A percentile compares a stretch with the other conserved stretches of the same genome.
phyloP scores from a whole-genome alignment of 2,797 vertebrate species.

The Thripadectes ignobilis region DNA sequence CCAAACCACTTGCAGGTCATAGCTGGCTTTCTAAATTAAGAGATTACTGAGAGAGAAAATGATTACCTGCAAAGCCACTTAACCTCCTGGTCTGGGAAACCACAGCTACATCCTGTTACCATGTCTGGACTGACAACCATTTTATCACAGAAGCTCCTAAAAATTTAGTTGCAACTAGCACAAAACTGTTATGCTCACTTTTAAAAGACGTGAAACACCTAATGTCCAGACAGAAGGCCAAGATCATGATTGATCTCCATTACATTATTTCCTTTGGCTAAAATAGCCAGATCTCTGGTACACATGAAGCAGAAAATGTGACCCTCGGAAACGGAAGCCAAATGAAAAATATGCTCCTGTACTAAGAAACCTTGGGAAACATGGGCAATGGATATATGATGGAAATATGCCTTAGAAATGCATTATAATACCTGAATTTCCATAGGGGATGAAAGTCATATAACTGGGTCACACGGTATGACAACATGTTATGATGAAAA shows the following conservation, averaged over 20 bases:
- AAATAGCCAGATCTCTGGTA: conserved; percentile 59
- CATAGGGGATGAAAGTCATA: conserved; percentile 12
- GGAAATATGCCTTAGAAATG: conserved; percentile 6
- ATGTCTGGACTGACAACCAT: not conserved
- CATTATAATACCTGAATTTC: conserved; percentile 31
- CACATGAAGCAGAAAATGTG: conserved; percentile 46
- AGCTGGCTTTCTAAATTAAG: not conserved
- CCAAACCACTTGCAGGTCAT: not conserved
- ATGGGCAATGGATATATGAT: not conserved
- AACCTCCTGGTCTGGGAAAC: not conserved
- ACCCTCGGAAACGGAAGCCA: conserved; percentile 47
- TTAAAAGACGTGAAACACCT: not conserved
- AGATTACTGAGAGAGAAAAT: not conserved
- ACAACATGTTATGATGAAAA: conserved; percentile 54
- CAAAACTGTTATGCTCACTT: not conserved
- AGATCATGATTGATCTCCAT: not conserved
- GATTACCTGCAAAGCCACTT: not conserved
- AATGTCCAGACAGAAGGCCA: not conserved
- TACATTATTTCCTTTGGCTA: not conserved
- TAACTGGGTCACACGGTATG: conserved; percentile 9
- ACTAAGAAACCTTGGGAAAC: conserved; percentile 39
- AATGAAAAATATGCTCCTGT: conserved; percentile 52
- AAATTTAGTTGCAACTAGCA: not conserved
- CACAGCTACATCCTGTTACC: not conserved
- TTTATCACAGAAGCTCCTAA: not conserved